These are phyloP conservation scores for Crenuchus spilurus DNA, from an alignment of 2,797 vertebrate genomes.

Conservation along the genomic window DNA sequence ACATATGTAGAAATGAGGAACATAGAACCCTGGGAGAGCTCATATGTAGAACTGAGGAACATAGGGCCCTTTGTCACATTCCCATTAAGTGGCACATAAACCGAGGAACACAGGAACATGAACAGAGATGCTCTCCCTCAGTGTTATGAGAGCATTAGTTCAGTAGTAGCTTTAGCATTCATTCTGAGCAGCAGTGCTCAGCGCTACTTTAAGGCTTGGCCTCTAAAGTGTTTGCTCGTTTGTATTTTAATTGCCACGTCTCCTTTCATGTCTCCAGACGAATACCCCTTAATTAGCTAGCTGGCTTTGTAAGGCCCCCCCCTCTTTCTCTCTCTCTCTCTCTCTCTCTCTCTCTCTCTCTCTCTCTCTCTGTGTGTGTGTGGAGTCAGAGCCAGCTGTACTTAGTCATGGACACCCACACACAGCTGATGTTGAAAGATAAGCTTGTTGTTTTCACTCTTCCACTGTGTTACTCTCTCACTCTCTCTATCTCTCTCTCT, in stretches of 20 bases:
- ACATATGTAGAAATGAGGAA: no score
- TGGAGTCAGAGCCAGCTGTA: conserved; percentile 61
- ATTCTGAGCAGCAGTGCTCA: no score
- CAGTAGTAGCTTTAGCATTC: not conserved
- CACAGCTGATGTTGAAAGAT: conserved; percentile 78
- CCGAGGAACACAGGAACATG: no score
- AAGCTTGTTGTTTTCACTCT: conserved; percentile 56
- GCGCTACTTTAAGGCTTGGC: no score
- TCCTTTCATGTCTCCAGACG: conserved; percentile 28
- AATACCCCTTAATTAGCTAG: conserved; percentile 46
- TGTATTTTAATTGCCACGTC: conserved; percentile 40
- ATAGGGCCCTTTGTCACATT: no score
- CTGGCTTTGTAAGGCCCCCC: not conserved
- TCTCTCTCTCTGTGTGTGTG: conserved; percentile 37
- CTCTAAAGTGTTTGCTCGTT: conserved; percentile 11
- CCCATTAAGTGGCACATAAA: no score
- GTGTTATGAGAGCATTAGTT: not conserved
- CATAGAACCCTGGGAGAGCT: no score
- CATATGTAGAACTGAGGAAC: no score
- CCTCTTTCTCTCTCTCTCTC: conserved; percentile 32
- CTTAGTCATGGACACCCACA: conserved; percentile 74
- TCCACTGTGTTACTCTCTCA: not conserved
- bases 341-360: conserved; percentile 29
- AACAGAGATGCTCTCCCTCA: no score
- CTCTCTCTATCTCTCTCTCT: not conserved